Base-by-base conservation (phyloP, 2,113 vertebrate genomes). In the Bungarus multicinctus region DNA sequence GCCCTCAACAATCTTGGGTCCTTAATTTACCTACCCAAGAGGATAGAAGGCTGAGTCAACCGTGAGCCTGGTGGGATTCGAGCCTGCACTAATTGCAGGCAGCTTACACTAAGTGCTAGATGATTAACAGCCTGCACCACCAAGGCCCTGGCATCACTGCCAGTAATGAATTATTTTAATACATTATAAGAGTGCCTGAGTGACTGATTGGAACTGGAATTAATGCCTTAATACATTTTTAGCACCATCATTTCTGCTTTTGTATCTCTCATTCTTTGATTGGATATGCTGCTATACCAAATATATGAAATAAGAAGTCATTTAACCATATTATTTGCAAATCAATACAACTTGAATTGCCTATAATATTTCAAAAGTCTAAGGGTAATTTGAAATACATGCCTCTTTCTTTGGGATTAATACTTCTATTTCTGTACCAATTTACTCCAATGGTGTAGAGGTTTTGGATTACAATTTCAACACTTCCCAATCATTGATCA, bases 191-290 rank as follows among this genome's bases (percentile, higher is more conserved):
- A 22, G 55, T 92, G 7, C 60, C 93, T 39, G 2, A 88, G 92
- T 64, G 6, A 81, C 90, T 0, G 0, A 11, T 87, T 60, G 91
- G 22, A 92, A 95, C 20, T 85, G 58, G 86, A 92, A 93, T 88
- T 45, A 90, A 85, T 87, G 34, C 55, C 9, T 87, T 92, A 92
- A 85, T 95, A n/a, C 18, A 22, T 16, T n/a, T 91, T 30, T n/a
- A 91, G 85, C 25, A 92, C 90, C 94, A 93, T 39, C 25, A 43
- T 53, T 43, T 0, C 55, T 94, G 16, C 64, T 93, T 95, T 92
- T 60, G 3, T 94, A 89, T 58, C 39, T 89, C 52, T 90, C 64
- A 57, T 74, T 34, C 85, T 50, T n/a, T 43, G 0, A 1, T 47
- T 87, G 34, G 23, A 8, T 8, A 58, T 87, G 18, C 43, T 88